Base-by-base conservation (phyloP, 2,113 vertebrate species). In the Corythornis vintsioides region DNA sequence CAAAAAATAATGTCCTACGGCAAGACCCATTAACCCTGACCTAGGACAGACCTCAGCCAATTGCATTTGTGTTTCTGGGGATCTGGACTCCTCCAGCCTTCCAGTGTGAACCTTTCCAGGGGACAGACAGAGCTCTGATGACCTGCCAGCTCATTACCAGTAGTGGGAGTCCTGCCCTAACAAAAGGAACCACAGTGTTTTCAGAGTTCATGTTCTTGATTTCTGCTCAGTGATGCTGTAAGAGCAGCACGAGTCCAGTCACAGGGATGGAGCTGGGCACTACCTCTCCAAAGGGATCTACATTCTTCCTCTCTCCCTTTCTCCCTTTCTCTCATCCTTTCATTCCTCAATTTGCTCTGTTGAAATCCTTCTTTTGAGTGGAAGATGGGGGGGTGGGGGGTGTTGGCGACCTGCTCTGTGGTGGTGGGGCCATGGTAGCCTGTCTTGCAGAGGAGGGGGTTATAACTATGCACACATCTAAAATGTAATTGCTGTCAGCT, bases 401-500 rank as follows among this genome's bases (percentile, higher is more conserved):
- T 29, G 22, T 29, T 90, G 76, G 50, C 89, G 80, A 87, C 76
- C 81, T 65, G 50, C 47, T 92, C 81, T 22, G 8, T 7, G 5
- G 69, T 16, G 88, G 71, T 74, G 82, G 92, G 87, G 90, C 94
- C 0, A 1, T 76, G 75, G 84, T n/a, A 1, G 67, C 82, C 69
- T 64, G 57, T 94, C 89, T 95, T 72, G 63, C 0, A 25, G 50
- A 47, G 38, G n/a, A 21, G 47, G 65, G 73, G 65, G 40, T 90
- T 96, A 93, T 94, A 96, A 95, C 93, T 93, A 81, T 94, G 93
- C 96, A 96, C 96, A 96, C 93, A 96, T 96, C 96, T 97, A 93
- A 95, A 95, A 96, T 95, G 94, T 97, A 97, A 97, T 97, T 97
- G 96, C 96, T 96, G 96, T 97, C 96, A 96, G 94, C 95, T 95